phyloP scores from a whole-genome alignment of 2,797 vertebrate genomes.

The Mallotus villosus region DNA sequence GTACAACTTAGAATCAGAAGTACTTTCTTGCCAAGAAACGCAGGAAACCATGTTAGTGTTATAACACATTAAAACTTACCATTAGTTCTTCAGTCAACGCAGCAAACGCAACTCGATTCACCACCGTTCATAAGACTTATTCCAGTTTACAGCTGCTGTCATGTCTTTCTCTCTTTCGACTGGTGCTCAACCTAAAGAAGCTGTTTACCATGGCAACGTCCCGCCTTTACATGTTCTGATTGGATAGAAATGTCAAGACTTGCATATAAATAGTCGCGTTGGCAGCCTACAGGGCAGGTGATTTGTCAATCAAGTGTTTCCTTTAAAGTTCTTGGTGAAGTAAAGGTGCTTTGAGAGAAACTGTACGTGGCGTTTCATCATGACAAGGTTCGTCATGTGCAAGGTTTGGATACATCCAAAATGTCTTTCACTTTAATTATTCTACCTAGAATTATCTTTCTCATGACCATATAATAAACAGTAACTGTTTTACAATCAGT shows the following conservation, averaged over 20 bases:
- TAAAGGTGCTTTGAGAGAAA: constrained; percentile 51
- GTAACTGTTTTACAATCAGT: too few species aligned
- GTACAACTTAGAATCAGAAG: too few species aligned
- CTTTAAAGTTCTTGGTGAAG: constrained; percentile 8
- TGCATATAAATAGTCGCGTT: constrained; percentile 48
- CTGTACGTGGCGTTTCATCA: constrained; percentile 58
- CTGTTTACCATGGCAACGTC: constrained; percentile 56
- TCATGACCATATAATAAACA: too few species aligned
- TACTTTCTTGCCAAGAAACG: too few species aligned
- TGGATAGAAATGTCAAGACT: constrained; percentile 42
- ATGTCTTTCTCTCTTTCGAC: constrained; percentile 25
- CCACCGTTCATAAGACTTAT: constrained; percentile 5
- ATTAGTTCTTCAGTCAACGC: constrained; percentile 17
- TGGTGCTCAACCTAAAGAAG: constrained; percentile 37
- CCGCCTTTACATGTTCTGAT: constrained; percentile 46
- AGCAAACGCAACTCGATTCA: constrained; percentile 9
- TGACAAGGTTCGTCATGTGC: not conserved
- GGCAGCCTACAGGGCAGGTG: constrained; percentile 52
- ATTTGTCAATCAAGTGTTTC: constrained; percentile 51
- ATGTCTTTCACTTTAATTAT: too few species aligned
- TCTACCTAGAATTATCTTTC: too few species aligned
- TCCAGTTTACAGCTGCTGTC: constrained; percentile 56
- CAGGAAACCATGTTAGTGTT: not conserved
- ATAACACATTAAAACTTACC: not conserved
- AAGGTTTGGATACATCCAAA: too few species aligned